Evolutionary conservation across 2,113 vertebrate species (phyloP), one percentile per base, ranked within the genome.

Genomic region (Stercorarius parasiticus): DNA sequence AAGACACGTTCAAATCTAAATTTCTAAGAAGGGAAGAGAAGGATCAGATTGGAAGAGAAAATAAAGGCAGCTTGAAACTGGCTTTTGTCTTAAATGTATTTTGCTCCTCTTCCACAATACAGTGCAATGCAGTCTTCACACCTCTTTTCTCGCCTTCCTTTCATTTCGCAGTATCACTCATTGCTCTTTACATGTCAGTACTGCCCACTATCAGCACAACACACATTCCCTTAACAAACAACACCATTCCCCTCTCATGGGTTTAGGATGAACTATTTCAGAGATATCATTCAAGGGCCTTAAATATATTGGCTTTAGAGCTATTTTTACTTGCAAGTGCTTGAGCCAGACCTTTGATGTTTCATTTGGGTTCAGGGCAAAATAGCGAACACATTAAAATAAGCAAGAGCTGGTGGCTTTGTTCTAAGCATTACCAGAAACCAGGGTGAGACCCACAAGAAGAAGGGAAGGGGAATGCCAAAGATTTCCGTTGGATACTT

Each of bases 301-400:
- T 80, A 83, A 94, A 97, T 91, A 90, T 93, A 93, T 73, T 80
- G 50, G 66, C 78, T 94, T 58, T 77, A 82, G 66, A 83, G 84
- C 42, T 94, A 96, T 94, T 95, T 96, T 96, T 94, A 83, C 38
- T 78, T 81, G 45, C 47, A 91, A 93, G 50, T 62, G n/a, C 84
- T 86, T 30, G 27, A 82, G 71, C 18, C 87, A 97, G 71, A 87
- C 10, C 78, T 96, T 93, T 95, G 71, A 95, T 94, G 58, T 85
- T 95, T 86, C 82, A 36, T 86, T 86, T 86, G 50, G 45, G 91
- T 85, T 91, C 78, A 59, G 71, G 50, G 77, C 59, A 90, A 85
- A 90, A 64, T 10, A 73, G 43, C 71, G 67, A 95, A 79, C 22
- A 53, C 29, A 85, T 30, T 85, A 93, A 91, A 95, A 93, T 79